Evolutionary conservation across 2,888 invertebrate genomes (phyloP), one percentile per base, ranked within the genome.

Genomic region (Pterostichus madidus): DNA sequence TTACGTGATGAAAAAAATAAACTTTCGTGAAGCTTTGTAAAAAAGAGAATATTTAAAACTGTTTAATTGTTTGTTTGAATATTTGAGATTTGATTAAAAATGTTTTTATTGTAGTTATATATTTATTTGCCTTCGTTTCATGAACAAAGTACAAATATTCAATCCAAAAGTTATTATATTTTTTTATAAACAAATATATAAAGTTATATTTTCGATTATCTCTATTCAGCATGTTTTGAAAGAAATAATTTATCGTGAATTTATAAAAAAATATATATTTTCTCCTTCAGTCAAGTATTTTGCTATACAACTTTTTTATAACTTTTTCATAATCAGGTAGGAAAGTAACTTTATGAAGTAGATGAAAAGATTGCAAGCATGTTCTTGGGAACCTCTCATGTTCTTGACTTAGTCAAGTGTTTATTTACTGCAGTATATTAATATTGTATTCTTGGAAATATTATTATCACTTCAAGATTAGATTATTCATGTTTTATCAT

Each of bases 381-480:
- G 2, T 49, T 49, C 13, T 13, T 49, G n/a, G n/a, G n/a, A 49
- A 49, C 49, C 49, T 49, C 49, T 49, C 13, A 49, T 11, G 10
- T 49, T 49, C 49, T 10, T 49, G 49, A 49, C 5, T n/a, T n/a
- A 49, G 49, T 49, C 49, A 49, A 49, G 49, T 49, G 13, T 49
- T 49, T 49, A 49, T 49, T 49, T 49, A 49, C n/a, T 49, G n/a
- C 49, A n/a, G 49, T 11, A 32, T n/a, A 32, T n/a, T 64, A n/a
- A 13, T 64, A 32, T 64, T 35, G 64, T 1, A 5, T 64, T 64
- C 64, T 32, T 6, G 35, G 35, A 64, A 64, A 35, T 32, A 64
- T 32, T 64, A 35, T 35, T 61, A 32, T 64, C 35, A 32, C 64
- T 64, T 64, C 8, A 35, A 49, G 49, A 49, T 49, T 11, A 49